Conservation (phyloP, 2,888 invertebrate species). For the Andrena haemorrhoa region DNA sequence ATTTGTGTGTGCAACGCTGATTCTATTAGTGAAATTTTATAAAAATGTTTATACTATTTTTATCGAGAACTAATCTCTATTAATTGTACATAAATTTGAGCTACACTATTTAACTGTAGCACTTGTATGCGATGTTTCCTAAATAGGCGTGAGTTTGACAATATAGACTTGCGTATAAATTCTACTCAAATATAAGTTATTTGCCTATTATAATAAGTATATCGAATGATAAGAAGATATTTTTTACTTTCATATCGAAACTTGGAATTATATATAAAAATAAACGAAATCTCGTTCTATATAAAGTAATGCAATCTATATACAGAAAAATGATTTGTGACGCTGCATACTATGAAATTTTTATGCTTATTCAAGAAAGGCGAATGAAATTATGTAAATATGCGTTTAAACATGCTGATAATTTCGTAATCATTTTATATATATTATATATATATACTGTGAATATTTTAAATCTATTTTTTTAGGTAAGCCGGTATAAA, state of each 20-base stretch:
- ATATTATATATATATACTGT: conserved; percentile 29
- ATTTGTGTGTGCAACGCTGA: conserved; percentile 21
- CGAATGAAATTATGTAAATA: conserved; percentile 67
- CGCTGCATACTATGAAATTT: conserved; percentile 28
- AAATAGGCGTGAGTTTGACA: conserved; percentile 33
- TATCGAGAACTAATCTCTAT: conserved; percentile 37
- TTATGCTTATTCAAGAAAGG: conserved; percentile 37
- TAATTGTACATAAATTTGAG: conserved; percentile 62
- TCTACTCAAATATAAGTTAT: conserved; percentile 35
- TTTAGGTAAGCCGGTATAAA: conserved; percentile 9
- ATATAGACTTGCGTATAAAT: conserved; percentile 34
- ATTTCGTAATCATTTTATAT: conserved; percentile 37
- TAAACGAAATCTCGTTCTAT: conserved; percentile 37
- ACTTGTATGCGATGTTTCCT: conserved; percentile 48
- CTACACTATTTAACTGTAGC: conserved; percentile 24
- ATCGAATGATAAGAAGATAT: conserved; percentile 25
- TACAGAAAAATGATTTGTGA: conserved; percentile 13
- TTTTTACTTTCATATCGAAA: conserved; percentile 63
- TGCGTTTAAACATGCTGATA: conserved; percentile 46
- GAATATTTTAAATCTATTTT: conserved; percentile 23
- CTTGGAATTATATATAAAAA: conserved; percentile 40
- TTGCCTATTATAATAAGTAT: conserved; percentile 28
- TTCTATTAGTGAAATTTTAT: conserved; percentile 56
- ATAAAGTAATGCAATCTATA: conserved; percentile 29
- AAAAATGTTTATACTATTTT: conserved; percentile 60